A percentile compares a stretch with the other conserved stretches of the same genome.
Evolutionary conservation across 2,113 vertebrate species (phyloP).

Genomic region (Platysternon megacephalum): DNA sequence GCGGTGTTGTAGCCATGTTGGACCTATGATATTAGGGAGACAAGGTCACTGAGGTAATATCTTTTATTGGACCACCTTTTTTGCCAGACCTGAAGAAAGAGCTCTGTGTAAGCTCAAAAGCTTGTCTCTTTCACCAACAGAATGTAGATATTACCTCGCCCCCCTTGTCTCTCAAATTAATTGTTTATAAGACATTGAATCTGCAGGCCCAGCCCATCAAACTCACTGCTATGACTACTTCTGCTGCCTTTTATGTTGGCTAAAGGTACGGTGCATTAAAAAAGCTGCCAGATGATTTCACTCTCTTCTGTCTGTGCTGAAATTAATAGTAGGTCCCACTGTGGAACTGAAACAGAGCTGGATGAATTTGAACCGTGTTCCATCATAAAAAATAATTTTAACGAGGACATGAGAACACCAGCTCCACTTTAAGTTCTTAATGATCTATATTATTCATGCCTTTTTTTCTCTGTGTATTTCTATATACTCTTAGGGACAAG

Average conservation of each 20-base stretch:
- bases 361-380: not conserved
- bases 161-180: not conserved
- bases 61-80: not conserved
- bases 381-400: accelerated
- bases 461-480: constrained; percentile 30
- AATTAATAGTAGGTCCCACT: not conserved
- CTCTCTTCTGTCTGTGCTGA: not conserved
- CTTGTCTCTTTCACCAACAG: not conserved
- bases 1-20: not conserved
- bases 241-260: not conserved
- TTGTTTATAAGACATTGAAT: not conserved
- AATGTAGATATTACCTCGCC: not conserved
- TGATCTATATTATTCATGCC: not conserved
- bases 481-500: constrained; percentile 87
- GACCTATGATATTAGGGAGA: not conserved
- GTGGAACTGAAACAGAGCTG: not conserved
- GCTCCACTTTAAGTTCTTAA: accelerated
- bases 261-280: not conserved
- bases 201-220: not conserved
- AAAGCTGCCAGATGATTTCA: accelerated
- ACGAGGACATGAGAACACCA: not conserved
- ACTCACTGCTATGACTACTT: not conserved
- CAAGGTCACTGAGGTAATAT: not conserved
- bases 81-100: not conserved
- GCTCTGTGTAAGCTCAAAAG: not conserved